phyloP scores from a whole-genome alignment of 2,113 vertebrate species.

The Helogale parvula region DNA sequence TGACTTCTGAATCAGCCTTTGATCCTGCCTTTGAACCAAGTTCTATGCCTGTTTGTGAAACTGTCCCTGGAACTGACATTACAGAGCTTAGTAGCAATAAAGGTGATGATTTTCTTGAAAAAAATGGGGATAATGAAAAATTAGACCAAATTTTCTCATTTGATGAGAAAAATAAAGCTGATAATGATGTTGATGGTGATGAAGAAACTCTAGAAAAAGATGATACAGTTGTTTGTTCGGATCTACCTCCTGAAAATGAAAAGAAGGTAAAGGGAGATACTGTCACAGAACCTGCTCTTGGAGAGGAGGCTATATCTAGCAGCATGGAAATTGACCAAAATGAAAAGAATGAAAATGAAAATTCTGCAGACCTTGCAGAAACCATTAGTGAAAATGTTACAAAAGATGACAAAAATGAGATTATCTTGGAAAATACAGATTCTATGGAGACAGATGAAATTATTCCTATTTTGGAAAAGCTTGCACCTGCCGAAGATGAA shows the following conservation, averaged over 20 bases:
- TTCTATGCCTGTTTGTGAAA: slow-evolving; percentile 57
- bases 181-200: slow-evolving; percentile 46
- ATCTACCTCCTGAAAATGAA: slow-evolving; percentile 68
- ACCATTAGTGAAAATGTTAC: slow-evolving; percentile 66
- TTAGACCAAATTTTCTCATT: slow-evolving; percentile 77
- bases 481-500: slow-evolving; percentile 86
- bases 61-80: slow-evolving; percentile 68
- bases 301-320: slow-evolving; percentile 87
- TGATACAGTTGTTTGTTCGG: slow-evolving; percentile 67
- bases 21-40: slow-evolving; percentile 30
- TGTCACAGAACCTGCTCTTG: slow-evolving; percentile 73
- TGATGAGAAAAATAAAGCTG: slow-evolving; percentile 72
- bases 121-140: slow-evolving; percentile 71
- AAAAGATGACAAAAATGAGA: slow-evolving; percentile 76
- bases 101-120: slow-evolving; percentile 73
- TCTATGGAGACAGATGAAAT: slow-evolving; percentile 90
- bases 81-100: slow-evolving; percentile 73
- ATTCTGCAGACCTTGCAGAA: slow-evolving; percentile 69
- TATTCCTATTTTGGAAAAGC: slow-evolving; percentile 89
- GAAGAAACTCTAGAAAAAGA: slow-evolving; percentile 69
- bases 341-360: slow-evolving; percentile 74
- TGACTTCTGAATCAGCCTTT: slow-evolving; percentile 36
- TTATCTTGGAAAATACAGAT: slow-evolving; percentile 73
- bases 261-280: slow-evolving; percentile 69
- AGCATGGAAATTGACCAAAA: slow-evolving; percentile 85